These are phyloP conservation scores for Phaenicophaeus curvirostris DNA, from an alignment of 2,797 vertebrate species.

Conservation along the genomic window DNA sequence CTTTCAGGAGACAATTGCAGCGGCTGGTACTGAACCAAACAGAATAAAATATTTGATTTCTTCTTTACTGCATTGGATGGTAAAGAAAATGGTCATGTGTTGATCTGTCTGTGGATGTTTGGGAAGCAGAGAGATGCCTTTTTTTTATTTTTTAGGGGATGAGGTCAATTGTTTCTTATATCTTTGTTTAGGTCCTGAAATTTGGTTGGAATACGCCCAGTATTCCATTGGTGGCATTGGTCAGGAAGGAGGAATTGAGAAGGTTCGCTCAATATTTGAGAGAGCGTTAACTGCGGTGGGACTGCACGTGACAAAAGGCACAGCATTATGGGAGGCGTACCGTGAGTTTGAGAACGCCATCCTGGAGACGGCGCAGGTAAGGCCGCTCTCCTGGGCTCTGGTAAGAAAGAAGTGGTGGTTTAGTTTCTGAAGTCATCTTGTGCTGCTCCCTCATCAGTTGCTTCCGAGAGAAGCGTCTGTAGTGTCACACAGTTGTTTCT, in stretches of 20 bases:
- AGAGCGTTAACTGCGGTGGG: constrained; percentile 91
- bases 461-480: not conserved
- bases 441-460: not conserved
- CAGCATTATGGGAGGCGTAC: constrained; percentile 92
- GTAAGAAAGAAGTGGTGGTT: not conserved
- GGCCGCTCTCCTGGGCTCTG: not conserved
- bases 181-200: constrained; percentile 87
- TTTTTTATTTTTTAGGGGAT: rapidly evolving
- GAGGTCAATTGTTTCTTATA: not conserved
- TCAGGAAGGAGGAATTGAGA: constrained; percentile 89
- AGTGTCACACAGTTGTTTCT: rapidly evolving
- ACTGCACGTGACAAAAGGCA: constrained; percentile 92
- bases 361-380: constrained; percentile 91
- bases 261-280: constrained; percentile 90
- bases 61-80: rapidly evolving
- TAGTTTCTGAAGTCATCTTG: not conserved
- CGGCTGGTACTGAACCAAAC: not conserved
- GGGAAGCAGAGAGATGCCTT: not conserved
- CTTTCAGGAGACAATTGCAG: not conserved
- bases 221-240: constrained; percentile 97
- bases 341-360: constrained; percentile 96
- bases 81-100: rapidly evolving
- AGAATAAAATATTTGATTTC: not conserved
- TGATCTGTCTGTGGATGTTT: rapidly evolving
- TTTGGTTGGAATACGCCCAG: constrained; percentile 96